phyloP scores from a whole-genome alignment of 2,888 invertebrate genomes.

The Caenorhabditis parvicauda region DNA sequence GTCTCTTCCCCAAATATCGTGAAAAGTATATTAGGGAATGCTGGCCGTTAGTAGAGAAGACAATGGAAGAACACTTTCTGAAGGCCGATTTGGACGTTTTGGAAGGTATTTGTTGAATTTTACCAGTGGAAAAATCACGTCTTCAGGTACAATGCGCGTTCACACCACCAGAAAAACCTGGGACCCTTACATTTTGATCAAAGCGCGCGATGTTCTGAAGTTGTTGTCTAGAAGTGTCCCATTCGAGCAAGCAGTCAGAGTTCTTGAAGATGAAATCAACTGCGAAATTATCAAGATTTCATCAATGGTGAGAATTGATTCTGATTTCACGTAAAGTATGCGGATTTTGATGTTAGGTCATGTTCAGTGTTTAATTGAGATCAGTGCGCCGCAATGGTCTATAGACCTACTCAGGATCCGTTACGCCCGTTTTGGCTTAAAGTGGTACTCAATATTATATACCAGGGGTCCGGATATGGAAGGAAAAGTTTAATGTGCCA shows the following conservation, averaged over 20 bases:
- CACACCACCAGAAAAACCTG: constrained; percentile 89
- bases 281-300: constrained; percentile 96
- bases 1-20: constrained; percentile 92
- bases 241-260: constrained; percentile 81
- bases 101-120: constrained; percentile 32
- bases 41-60: constrained; percentile 90
- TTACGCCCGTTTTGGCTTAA: too few species aligned
- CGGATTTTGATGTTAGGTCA: neutral
- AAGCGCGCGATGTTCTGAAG: constrained; percentile 92
- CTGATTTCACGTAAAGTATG: neutral
- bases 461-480: too few species aligned
- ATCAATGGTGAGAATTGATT: constrained; percentile 71
- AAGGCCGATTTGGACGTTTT: constrained; percentile 56
- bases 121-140: neutral
- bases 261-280: constrained; percentile 80
- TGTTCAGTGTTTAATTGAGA: neutral
- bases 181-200: constrained; percentile 89
- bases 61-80: constrained; percentile 71
- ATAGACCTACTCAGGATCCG: too few species aligned
- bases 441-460: too few species aligned
- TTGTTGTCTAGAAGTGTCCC: constrained; percentile 91
- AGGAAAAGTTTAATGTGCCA: too few species aligned
- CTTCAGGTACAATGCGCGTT: constrained; percentile 76
- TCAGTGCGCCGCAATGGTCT: neutral
- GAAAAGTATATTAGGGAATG: constrained; percentile 87